A percentile compares a stretch with the other conserved stretches of the same genome.
phyloP scores from a whole-genome alignment of 2,113 vertebrate species.

The Menidia beryllina region DNA sequence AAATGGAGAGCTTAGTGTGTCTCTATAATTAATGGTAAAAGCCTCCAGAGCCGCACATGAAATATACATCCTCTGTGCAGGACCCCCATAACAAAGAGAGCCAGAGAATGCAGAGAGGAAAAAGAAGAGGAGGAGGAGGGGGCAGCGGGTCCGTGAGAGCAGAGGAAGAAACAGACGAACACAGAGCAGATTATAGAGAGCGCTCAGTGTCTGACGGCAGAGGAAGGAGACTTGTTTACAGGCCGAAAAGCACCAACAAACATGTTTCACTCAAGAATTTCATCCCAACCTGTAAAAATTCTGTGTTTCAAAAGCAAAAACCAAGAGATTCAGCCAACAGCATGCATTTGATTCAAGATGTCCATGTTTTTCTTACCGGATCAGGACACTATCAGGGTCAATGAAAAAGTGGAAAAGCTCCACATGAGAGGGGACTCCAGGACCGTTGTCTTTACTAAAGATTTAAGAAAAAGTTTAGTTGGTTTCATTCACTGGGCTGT shows the following conservation, averaged over 20 bases:
- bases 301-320: too few relatives aligned
- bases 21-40: slow-evolving; percentile 88
- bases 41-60: slow-evolving; percentile 82
- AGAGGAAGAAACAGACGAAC: slow-evolving; percentile 12
- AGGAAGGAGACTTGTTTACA: neutral
- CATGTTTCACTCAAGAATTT: too few relatives aligned
- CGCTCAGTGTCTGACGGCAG: slow-evolving; percentile 11
- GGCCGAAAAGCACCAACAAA: neutral
- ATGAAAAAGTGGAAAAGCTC: too few relatives aligned
- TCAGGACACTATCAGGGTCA: too few relatives aligned
- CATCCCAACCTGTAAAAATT: too few relatives aligned
- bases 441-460: too few relatives aligned
- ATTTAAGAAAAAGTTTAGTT: too few relatives aligned
- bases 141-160: slow-evolving; percentile 33
- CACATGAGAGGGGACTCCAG: too few relatives aligned
- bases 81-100: slow-evolving; percentile 75
- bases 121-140: slow-evolving; percentile 11
- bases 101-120: slow-evolving; percentile 1
- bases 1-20: slow-evolving; percentile 85
- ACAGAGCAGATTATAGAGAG: slow-evolving; percentile 17
- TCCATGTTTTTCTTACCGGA: too few relatives aligned
- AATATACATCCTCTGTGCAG: slow-evolving; percentile 79
- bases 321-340: too few relatives aligned
- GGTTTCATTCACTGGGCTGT: too few relatives aligned
- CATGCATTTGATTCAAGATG: too few relatives aligned